Evolutionary conservation across 2,888 invertebrate genomes (phyloP), one percentile per base, ranked within the genome.

Genomic region (Odontocolon sp.): DNA sequence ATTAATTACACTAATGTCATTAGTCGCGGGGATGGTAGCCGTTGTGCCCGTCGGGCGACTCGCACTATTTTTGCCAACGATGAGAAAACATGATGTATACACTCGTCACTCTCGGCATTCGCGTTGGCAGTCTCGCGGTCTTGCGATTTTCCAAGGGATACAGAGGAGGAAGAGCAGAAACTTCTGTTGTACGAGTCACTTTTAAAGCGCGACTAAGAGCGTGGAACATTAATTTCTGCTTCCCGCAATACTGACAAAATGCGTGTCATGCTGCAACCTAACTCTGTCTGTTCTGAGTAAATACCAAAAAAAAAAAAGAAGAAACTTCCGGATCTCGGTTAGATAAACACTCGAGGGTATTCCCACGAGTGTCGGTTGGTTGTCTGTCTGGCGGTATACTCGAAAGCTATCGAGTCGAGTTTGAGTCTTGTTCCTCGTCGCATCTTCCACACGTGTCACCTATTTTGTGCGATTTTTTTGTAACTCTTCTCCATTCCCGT

Each of bases 1-100:
- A 85, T 87, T 88, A 87, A 84, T 86, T 86, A 83, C 83, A 84
- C 85, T 88, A 87, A 88, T 85, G 85, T 84, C 86, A 88, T 88
- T 87, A 87, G 84, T 81, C 79, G 78, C 73, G 78, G 72, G 73
- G n/a, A n/a, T 72, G 31, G 59, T 67, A 61, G 68, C 57, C 56
- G 70, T 45, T 38, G 54, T 63, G 18, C 47, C 63, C 50, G 38
- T 70, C 42, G 70, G 66, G 45, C 11, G 21, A 38, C 9, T 1
- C 23, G 36, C 40, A 28, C 28, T 52, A 59, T 31, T 16, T 67
- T 31, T 33, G 5, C 59, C 31, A 14, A 16, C 23, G 18, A 42
- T 61, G 71, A 61, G 40, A 57, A 33, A 59, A 63, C 38, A 38
- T 16, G n/a, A 8, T 11, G 14, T 21, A 6, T 42, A 6, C 23